Evolutionary conservation across 2,888 invertebrate genomes (phyloP).

Genomic region (Atethmia centrago): DNA sequence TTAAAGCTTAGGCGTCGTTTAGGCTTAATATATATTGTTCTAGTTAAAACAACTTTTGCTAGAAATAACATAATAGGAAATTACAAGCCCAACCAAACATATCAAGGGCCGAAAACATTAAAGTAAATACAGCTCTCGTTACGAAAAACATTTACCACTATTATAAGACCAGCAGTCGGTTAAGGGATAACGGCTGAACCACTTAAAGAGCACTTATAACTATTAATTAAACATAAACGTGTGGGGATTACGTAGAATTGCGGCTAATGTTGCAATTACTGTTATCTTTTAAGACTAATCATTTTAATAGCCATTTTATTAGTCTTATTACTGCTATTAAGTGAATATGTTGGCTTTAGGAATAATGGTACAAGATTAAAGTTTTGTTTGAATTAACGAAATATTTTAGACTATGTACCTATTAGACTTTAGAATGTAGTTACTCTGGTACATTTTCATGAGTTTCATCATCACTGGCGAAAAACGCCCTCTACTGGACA

Average conservation of each 20-base stretch:
- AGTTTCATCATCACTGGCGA: no score
- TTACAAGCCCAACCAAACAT: background rate
- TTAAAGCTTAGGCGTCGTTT: background rate
- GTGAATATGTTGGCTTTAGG: constrained; percentile 52
- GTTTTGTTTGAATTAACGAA: constrained; percentile 23
- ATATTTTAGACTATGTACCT: constrained; percentile 6
- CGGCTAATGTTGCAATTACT: constrained; percentile 70
- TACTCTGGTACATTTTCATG: no score
- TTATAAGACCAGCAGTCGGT: constrained; percentile 36
- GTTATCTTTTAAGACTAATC: constrained; percentile 74
- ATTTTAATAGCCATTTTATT: constrained; percentile 71
- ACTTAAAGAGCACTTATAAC: constrained; percentile 59
- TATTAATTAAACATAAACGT: constrained; percentile 59
- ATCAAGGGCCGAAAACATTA: constrained; percentile 17
- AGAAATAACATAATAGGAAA: background rate
- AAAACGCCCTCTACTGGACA: no score
- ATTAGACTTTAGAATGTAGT: no score
- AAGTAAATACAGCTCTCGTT: constrained; percentile 10
- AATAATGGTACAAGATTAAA: constrained; percentile 31
- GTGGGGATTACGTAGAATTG: constrained; percentile 59
- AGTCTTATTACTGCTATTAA: constrained; percentile 56
- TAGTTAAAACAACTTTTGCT: background rate
- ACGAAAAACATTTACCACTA: constrained; percentile 44
- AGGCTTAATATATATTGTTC: background rate
- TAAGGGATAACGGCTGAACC: constrained; percentile 44